A percentile compares a stretch with the other conserved stretches of the same genome.
phyloP scores from a whole-genome alignment of 2,113 vertebrate genomes.

The Amphiprion ocellaris region DNA sequence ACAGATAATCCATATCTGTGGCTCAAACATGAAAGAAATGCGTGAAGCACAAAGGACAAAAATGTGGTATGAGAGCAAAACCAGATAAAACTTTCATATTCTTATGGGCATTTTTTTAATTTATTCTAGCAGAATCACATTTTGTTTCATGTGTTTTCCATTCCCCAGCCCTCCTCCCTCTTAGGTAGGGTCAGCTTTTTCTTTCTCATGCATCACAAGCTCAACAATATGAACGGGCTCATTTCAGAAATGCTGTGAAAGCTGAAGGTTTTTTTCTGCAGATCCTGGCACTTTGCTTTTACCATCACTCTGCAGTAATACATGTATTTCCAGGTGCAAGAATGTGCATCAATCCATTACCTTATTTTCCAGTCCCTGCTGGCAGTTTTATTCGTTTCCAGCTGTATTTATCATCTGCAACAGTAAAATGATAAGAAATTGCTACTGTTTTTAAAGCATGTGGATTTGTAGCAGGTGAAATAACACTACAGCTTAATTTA shows the following conservation, averaged over 20 bases:
- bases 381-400: background rate
- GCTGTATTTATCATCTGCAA: background rate
- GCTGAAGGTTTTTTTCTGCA: conserved; percentile 12
- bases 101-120: background rate
- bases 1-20: conserved; percentile 20
- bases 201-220: conserved; percentile 13
- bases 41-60: background rate
- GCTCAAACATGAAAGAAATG: conserved; percentile 1
- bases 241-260: conserved; percentile 9
- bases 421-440: background rate
- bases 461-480: background rate
- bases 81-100: background rate
- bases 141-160: background rate
- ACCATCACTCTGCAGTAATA: background rate
- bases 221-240: conserved; percentile 21
- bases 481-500: background rate
- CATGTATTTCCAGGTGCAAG: background rate
- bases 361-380: background rate
- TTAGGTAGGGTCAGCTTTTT: background rate
- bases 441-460: background rate
- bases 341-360: background rate
- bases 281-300: conserved; percentile 5
- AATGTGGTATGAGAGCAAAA: background rate
- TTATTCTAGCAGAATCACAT: background rate
- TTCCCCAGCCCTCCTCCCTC: background rate